These are phyloP conservation scores for Halichondria panicea DNA, from an alignment of 37 sponge, comb jelly and placozoan genomes.

Conservation along the genomic window DNA sequence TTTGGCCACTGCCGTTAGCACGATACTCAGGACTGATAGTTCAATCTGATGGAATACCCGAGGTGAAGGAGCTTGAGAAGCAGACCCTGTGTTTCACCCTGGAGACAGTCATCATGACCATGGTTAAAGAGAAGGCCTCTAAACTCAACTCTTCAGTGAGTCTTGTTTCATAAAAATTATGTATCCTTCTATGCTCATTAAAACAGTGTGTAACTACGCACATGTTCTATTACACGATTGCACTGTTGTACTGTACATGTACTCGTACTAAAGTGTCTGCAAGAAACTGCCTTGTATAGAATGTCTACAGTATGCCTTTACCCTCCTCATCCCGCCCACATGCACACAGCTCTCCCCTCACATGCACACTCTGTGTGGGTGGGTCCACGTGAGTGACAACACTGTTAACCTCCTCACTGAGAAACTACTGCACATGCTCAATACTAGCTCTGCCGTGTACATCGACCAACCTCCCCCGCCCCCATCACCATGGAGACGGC, in stretches of 20 bases:
- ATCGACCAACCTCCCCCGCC: constrained; percentile 18
- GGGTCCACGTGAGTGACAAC: neutral
- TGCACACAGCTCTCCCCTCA: constrained; percentile 4
- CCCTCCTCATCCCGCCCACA: neutral
- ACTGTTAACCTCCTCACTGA: constrained; percentile 7
- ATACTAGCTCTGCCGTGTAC: constrained; percentile 18
- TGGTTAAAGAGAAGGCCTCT: constrained; percentile 4
- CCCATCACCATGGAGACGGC: constrained; percentile 24
- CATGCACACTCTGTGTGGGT: constrained; percentile 10
- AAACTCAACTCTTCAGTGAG: constrained; percentile 13
- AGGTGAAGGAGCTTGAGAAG: constrained; percentile 23
- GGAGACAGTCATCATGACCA: constrained; percentile 32
- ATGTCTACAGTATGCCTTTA: neutral
- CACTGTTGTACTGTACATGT: neutral
- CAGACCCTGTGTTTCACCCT: constrained; percentile 48
- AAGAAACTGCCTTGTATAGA: neutral
- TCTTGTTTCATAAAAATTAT: neutral
- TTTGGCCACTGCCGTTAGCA: constrained; percentile 48
- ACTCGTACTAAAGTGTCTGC: neutral
- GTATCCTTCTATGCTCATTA: neutral
- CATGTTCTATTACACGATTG: neutral
- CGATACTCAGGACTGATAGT: neutral
- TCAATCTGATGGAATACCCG: neutral
- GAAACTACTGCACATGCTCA: constrained; percentile 28
- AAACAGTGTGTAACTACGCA: neutral